Base-by-base conservation (phyloP, 2,797 vertebrate species). In the Ataeniobius toweri region DNA sequence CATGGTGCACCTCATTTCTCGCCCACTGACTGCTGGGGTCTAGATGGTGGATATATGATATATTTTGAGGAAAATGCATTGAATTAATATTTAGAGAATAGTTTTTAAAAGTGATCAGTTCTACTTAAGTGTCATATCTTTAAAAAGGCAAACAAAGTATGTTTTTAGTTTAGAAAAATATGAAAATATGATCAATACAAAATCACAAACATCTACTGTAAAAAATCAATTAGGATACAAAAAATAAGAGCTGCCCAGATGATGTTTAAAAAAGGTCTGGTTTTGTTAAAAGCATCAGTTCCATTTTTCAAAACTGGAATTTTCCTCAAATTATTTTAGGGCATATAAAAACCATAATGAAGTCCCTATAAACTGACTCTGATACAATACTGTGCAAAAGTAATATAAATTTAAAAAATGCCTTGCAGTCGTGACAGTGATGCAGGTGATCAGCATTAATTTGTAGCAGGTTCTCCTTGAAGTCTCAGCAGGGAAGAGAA, bases 401-500 rank as follows among this genome's bases (percentile, higher is more conserved):
- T n/a, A 44, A 70, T 28, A 9, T 53, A 83, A n/a, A 22, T 24
- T 22, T 44, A 77, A 76, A 68, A 46, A 80, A 73, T 78, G 84
- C 50, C 79, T 73, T 70, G 84, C 85, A 80, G 68, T 78, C 76
- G 53, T 48, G 75, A 77, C 73, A 68, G 80, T 31, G n/a, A 71
- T 77, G 86, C 76, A 56, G 82, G 69, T 86, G 86, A 89, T 80
- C 74, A 80, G 80, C 61, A 13, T 84, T 82, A 81, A 68, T 82
- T 80, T 78, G 79, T 88, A 82, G 65, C 86, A 80, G 85, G 46
- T 78, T 93, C 89, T 91, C 87, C 90, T 92, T 90, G 85, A 84
- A 9, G 20, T 89, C 92, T 78, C 92, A 91, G 89, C 86, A 59
- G 92, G 93, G 87, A 89, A 84, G 75, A 78, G 90, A 89, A 91